Evolutionary conservation across 2,113 vertebrate species (phyloP).

Genomic region (Lampris incognitus): DNA sequence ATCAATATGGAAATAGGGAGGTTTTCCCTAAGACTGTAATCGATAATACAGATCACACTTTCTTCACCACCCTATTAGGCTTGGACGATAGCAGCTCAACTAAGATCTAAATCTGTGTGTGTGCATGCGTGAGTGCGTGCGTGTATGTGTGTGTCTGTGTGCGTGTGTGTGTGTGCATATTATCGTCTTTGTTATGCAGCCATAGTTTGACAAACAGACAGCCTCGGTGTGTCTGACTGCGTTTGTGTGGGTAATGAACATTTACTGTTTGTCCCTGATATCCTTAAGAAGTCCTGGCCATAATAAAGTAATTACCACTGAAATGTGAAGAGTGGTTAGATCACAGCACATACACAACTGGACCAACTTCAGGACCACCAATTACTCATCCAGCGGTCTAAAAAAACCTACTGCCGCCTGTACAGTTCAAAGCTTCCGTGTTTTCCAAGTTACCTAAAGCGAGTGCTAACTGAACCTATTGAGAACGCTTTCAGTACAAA

Average conservation of each 20-base stretch:
- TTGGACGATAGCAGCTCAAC: constrained; percentile 52
- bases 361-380: too few species aligned
- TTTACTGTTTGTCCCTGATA: too few species aligned
- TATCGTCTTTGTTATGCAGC: neutral
- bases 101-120: constrained; percentile 3
- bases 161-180: neutral
- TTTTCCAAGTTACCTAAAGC: neutral
- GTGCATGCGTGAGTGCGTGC: constrained; percentile 12
- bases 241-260: neutral
- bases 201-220: too few species aligned
- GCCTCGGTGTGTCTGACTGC: neutral
- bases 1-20: constrained; percentile 42
- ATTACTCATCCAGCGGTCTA: too few species aligned
- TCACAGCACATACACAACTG: neutral
- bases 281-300: too few species aligned
- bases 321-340: too few species aligned
- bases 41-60: constrained; percentile 52
- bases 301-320: too few species aligned
- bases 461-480: neutral
- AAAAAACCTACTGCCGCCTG: too few species aligned
- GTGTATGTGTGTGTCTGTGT: constrained; percentile 5
- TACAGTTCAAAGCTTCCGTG: neutral
- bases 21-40: constrained; percentile 53
- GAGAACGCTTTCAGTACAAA: neutral
- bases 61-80: constrained; percentile 68